Conservation (phyloP, 2,797 vertebrate genomes). For the Sternotherus odoratus region DNA sequence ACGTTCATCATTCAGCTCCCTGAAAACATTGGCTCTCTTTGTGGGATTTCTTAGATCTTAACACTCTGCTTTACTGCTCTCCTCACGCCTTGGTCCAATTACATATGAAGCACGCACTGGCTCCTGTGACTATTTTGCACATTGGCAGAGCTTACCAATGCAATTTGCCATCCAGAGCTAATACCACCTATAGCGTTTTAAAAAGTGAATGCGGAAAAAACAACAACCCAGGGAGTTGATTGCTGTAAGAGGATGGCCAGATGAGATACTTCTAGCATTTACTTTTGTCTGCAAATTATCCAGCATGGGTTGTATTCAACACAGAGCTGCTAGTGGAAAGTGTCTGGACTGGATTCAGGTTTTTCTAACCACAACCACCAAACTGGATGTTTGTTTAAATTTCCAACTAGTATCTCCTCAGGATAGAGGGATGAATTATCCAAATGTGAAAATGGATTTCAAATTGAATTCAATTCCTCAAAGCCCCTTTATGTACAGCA, state of each 20-base stretch:
- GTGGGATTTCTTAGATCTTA: background rate
- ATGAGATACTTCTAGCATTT: background rate
- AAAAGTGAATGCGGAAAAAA: background rate
- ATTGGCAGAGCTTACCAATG: background rate
- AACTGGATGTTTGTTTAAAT: background rate
- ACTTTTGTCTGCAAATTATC: background rate
- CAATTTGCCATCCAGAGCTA: background rate
- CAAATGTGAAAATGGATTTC: background rate
- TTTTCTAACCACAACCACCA: background rate
- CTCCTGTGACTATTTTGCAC: background rate
- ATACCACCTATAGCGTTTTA: background rate
- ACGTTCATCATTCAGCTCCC: background rate
- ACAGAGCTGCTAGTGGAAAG: background rate
- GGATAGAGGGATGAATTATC: background rate
- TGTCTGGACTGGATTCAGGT: background rate
- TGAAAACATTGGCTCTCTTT: background rate
- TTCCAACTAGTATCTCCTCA: background rate
- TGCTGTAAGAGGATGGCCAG: background rate
- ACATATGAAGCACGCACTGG: fast-evolving
- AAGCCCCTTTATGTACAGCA: background rate
- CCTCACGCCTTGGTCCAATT: background rate
- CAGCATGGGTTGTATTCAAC: background rate
- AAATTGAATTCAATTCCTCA: background rate
- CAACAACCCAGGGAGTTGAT: background rate
- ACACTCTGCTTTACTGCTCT: background rate